Conservation (phyloP, 2,113 vertebrate species). For the Odobenus rosmarus region DNA sequence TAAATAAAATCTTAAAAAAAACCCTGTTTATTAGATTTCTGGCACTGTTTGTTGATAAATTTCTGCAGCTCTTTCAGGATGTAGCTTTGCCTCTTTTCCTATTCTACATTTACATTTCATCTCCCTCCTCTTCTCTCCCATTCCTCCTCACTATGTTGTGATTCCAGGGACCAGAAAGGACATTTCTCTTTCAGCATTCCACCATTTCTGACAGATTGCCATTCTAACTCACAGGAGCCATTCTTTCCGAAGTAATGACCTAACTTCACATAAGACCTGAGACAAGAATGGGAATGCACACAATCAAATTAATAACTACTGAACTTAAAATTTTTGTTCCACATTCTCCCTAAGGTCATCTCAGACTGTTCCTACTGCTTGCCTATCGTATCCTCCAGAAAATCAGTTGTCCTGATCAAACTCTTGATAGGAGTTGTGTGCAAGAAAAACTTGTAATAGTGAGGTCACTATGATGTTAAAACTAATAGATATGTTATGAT, state of each 20-base stretch:
- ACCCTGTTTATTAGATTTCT: too few species aligned
- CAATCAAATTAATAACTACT: background rate
- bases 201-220: background rate
- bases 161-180: background rate
- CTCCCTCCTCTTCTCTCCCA: background rate
- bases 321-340: background rate
- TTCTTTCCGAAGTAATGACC: background rate
- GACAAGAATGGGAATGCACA: background rate
- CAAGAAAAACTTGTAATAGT: background rate
- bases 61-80: background rate
- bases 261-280: background rate
- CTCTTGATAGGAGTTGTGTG: background rate
- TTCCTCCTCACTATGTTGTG: background rate
- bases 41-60: background rate
- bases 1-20: too few species aligned
- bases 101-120: background rate
- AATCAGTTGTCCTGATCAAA: background rate
- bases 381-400: background rate
- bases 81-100: background rate
- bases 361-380: background rate
- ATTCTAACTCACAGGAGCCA: background rate
- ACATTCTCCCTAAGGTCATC: background rate
- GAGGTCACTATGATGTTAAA: background rate
- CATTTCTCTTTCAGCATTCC: background rate
- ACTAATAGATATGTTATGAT: background rate